phyloP scores from a whole-genome alignment of 64 coral and sea anemone genomes.

The Orbicella faveolata region DNA sequence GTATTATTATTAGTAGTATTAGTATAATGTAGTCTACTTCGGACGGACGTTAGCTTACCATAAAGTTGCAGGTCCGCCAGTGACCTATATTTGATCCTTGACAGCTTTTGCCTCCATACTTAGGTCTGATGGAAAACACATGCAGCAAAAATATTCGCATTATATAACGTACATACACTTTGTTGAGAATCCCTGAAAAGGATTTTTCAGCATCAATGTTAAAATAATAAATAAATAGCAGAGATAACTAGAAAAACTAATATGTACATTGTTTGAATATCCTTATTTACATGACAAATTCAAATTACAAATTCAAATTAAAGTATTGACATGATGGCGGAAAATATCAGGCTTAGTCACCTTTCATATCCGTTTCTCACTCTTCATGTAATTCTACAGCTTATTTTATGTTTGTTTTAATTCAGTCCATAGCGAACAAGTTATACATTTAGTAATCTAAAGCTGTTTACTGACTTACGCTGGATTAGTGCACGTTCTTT shows the following conservation, averaged over 20 bases:
- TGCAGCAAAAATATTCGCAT: not conserved
- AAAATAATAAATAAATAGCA: too few relatives aligned
- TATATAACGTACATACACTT: not conserved
- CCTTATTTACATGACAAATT: too few relatives aligned
- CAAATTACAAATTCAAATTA: too few relatives aligned
- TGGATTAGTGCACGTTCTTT: conserved; percentile 74
- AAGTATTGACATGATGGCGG: too few relatives aligned
- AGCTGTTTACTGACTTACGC: not conserved
- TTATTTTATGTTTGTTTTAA: too few relatives aligned
- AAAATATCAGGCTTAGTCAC: too few relatives aligned
- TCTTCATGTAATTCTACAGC: too few relatives aligned
- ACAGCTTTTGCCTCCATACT: conserved; percentile 37
- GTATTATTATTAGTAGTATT: not conserved
- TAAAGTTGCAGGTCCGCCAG: conserved; percentile 53
- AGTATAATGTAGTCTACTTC: not conserved
- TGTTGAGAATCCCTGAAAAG: not conserved
- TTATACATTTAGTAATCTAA: too few relatives aligned
- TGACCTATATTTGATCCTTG: not conserved
- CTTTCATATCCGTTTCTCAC: too few relatives aligned
- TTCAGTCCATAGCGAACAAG: too few relatives aligned
- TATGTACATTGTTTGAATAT: too few relatives aligned
- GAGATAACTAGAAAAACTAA: too few relatives aligned
- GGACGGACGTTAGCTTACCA: not conserved
- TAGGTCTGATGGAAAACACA: conserved; percentile 13
- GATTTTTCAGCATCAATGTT: not conserved